Evolutionary conservation across 1,140 invertebrate genomes (phyloP).

Genomic region (Orchestia grillus): DNA sequence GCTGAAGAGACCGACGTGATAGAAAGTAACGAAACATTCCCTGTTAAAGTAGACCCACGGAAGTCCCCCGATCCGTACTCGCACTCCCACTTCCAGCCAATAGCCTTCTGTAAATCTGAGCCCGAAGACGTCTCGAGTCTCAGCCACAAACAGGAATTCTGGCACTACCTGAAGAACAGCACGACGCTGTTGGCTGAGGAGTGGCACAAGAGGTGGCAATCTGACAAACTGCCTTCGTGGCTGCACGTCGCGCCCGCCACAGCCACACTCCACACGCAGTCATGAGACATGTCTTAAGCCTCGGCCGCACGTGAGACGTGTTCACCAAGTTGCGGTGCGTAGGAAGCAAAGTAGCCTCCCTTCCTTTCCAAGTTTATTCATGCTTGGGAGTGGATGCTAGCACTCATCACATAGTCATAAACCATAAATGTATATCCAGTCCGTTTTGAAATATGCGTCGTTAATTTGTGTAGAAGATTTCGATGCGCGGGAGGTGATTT

Average conservation of each 20-base stretch:
- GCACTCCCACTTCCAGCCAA: neutral
- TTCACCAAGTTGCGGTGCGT: neutral
- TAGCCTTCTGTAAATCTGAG: constrained; percentile 44
- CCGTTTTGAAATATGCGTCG: neutral
- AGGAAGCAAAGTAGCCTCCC: neutral
- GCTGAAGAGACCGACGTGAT: neutral
- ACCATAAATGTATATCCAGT: neutral
- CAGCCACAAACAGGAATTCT: constrained; percentile 14
- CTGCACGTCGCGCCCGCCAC: neutral
- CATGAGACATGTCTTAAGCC: constrained; percentile 4
- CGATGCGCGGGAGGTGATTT: neutral
- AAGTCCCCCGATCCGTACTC: neutral
- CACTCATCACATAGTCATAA: neutral
- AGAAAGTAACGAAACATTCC: neutral
- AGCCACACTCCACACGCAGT: constrained; percentile 29
- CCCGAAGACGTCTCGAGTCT: neutral
- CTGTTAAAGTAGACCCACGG: neutral
- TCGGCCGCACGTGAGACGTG: neutral
- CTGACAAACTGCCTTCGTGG: constrained; percentile 25
- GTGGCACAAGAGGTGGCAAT: constrained; percentile 37
- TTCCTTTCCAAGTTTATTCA: neutral
- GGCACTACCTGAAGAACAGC: constrained; percentile 41
- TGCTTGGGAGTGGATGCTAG: neutral
- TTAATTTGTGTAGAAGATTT: neutral
- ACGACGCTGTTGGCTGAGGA: constrained; percentile 34